Conservation (phyloP, 2,888 invertebrate species). For the Synanthedon vespiformis region DNA sequence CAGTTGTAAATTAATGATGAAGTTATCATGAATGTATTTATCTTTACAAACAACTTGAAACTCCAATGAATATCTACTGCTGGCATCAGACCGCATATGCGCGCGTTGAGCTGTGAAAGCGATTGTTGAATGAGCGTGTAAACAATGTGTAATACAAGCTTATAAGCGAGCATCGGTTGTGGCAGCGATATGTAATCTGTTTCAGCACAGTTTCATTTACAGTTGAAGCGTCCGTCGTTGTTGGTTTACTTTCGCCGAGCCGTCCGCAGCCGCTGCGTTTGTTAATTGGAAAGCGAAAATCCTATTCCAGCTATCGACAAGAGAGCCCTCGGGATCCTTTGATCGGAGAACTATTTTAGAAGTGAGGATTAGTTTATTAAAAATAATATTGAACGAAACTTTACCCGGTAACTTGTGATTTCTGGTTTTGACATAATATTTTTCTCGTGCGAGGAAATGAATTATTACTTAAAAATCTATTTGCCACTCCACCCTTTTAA, state of each 20-base stretch:
- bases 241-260: background rate
- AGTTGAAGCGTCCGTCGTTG: background rate
- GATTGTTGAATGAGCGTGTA: too few relatives aligned
- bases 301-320: conserved; percentile 17
- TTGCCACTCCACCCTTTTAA: too few relatives aligned
- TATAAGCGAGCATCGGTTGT: too few relatives aligned
- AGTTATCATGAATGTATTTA: too few relatives aligned
- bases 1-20: too few relatives aligned
- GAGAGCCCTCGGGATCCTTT: conserved; percentile 2
- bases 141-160: too few relatives aligned
- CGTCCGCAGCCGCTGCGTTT: conserved; percentile 8
- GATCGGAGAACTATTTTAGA: background rate
- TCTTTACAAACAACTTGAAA: too few relatives aligned
- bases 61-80: too few relatives aligned
- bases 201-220: background rate
- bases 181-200: background rate
- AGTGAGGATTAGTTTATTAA: background rate
- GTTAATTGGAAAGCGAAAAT: conserved; percentile 31
- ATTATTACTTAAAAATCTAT: background rate
- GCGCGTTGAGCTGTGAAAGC: too few relatives aligned
- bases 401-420: background rate
- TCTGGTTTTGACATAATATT: background rate
- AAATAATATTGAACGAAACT: background rate
- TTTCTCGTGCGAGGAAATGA: background rate
- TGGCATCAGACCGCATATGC: too few relatives aligned